phyloP scores from a whole-genome alignment of 2,113 vertebrate genomes.

The Mus spicilegus region DNA sequence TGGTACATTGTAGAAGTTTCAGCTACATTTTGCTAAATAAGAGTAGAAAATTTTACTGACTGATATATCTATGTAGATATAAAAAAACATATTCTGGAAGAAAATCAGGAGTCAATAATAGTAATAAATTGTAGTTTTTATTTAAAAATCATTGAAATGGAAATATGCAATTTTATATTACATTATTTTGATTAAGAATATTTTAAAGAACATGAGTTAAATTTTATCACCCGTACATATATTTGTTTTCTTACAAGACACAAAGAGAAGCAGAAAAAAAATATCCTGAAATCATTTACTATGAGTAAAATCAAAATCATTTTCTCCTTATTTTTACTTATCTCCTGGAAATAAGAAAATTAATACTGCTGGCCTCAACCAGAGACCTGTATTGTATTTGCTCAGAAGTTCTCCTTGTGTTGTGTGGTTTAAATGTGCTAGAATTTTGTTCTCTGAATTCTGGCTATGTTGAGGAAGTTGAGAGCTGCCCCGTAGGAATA shows the following conservation, averaged over 20 bases:
- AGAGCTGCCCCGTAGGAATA: accelerated
- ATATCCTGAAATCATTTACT: background rate
- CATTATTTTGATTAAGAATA: background rate
- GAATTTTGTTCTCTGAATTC: background rate
- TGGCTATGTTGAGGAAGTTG: accelerated
- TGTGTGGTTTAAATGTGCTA: background rate
- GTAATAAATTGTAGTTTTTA: background rate
- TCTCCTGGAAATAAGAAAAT: background rate
- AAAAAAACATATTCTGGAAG: background rate
- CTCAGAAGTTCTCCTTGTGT: background rate
- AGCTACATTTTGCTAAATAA: background rate
- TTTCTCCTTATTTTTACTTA: background rate
- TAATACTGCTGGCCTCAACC: background rate
- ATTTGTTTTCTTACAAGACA: background rate
- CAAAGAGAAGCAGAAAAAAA: background rate
- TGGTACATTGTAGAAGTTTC: background rate
- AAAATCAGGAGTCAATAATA: background rate
- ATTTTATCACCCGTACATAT: background rate
- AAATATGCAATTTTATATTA: background rate
- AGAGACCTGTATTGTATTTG: background rate
- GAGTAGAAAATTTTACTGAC: background rate
- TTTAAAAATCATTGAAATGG: background rate
- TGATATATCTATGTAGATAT: background rate
- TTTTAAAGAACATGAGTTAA: background rate
- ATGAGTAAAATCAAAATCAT: background rate